Evolutionary conservation across 1,140 invertebrate species (phyloP).

Genomic region (Lepidostoma basale): DNA sequence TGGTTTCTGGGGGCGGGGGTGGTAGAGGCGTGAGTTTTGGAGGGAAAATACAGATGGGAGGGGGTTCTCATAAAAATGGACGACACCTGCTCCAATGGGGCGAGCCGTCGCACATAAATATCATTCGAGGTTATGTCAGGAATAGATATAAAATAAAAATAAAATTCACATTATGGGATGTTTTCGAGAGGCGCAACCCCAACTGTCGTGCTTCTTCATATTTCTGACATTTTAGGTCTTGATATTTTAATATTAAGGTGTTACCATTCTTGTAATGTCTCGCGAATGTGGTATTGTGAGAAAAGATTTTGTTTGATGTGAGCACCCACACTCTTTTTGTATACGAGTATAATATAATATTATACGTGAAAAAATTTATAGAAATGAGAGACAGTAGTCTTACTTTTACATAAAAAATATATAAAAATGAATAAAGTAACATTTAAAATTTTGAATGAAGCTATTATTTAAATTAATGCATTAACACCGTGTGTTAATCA

Average conservation of each 20-base stretch:
- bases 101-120: conserved; percentile 45
- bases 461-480: too few species aligned
- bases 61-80: conserved; percentile 45
- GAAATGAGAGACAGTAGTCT: too few species aligned
- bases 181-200: conserved; percentile 29
- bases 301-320: too few species aligned
- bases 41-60: not conserved
- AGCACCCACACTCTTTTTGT: too few species aligned
- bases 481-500: too few species aligned
- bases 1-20: conserved; percentile 2
- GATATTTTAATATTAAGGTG: conserved; percentile 19
- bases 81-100: conserved; percentile 46
- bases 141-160: conserved; percentile 47
- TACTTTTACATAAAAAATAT: too few species aligned
- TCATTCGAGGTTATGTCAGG: conserved; percentile 47
- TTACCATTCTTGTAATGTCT: too few species aligned
- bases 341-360: too few species aligned
- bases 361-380: too few species aligned
- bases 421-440: too few species aligned
- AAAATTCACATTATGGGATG: conserved; percentile 44
- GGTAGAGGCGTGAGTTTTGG: conserved; percentile 1
- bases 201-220: conserved; percentile 5
- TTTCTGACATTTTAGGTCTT: not conserved
- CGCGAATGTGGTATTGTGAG: too few species aligned
- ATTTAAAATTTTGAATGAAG: too few species aligned